phyloP scores from a whole-genome alignment of 92 coral and sea anemone genomes.

The Micromussa lordhowensis region DNA sequence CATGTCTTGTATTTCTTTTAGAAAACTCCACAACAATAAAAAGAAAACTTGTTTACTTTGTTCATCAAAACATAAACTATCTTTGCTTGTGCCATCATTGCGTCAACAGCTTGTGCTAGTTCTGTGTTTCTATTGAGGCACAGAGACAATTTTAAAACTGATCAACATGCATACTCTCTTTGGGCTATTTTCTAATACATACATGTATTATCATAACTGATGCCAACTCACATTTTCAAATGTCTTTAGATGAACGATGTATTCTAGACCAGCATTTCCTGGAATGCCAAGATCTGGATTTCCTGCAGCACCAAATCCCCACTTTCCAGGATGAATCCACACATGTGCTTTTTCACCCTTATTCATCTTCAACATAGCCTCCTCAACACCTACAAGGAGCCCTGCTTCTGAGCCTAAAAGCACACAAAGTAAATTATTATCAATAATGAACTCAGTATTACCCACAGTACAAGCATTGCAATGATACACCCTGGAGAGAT shows the following conservation, averaged over 20 bases:
- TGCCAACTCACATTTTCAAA: slow-evolving; percentile 77
- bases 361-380: slow-evolving; percentile 84
- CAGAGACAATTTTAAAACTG: no score
- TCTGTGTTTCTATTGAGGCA: no score
- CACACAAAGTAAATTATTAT: not conserved
- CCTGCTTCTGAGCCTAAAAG: slow-evolving; percentile 82
- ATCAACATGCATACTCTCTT: not conserved
- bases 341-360: slow-evolving; percentile 76
- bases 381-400: slow-evolving; percentile 84
- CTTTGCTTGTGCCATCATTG: no score
- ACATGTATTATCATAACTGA: not conserved
- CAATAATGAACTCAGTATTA: not conserved
- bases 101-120: no score
- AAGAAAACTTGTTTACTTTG: no score
- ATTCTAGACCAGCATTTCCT: slow-evolving; percentile 69
- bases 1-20: no score
- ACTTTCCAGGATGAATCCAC: slow-evolving; percentile 71
- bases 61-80: no score
- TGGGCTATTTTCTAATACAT: not conserved
- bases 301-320: slow-evolving; percentile 80
- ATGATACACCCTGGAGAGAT: not conserved
- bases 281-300: slow-evolving; percentile 80
- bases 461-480: no score
- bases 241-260: slow-evolving; percentile 79
- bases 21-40: no score